phyloP scores from a whole-genome alignment of 1,140 invertebrate genomes.

The Drosophila nigromelanica region DNA sequence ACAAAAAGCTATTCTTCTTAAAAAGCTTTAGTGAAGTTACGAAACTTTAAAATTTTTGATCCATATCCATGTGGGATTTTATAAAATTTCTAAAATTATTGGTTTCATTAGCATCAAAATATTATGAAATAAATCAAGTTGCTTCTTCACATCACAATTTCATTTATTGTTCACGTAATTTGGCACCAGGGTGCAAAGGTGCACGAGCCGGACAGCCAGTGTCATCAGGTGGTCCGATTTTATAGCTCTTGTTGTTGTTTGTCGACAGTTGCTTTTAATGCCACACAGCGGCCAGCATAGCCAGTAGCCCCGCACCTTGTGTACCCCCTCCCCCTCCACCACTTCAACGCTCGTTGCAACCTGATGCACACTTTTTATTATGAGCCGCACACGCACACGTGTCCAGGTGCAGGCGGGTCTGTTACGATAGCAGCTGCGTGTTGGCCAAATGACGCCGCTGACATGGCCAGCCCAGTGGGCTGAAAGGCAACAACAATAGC shows the following conservation, averaged over 20 bases:
- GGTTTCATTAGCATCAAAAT: too few relatives aligned
- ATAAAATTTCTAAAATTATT: too few relatives aligned
- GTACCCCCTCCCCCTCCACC: background rate
- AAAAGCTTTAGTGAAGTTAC: too few relatives aligned
- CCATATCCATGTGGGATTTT: too few relatives aligned
- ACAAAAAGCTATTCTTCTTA: too few relatives aligned
- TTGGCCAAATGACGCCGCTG: constrained; percentile 30
- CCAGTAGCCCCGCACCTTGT: constrained; percentile 1
- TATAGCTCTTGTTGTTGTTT: constrained; percentile 56
- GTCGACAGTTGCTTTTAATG: constrained; percentile 81
- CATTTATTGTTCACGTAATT: background rate
- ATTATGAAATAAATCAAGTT: too few relatives aligned
- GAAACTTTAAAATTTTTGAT: too few relatives aligned
- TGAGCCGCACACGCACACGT: constrained; percentile 75
- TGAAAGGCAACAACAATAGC: constrained; percentile 1
- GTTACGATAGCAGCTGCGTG: constrained; percentile 38
- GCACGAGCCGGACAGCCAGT: constrained; percentile 1
- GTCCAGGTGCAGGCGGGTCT: constrained; percentile 26
- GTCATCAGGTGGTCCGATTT: constrained; percentile 35
- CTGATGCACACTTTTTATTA: constrained; percentile 79
- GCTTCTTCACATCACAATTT: background rate
- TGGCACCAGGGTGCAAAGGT: constrained; percentile 20
- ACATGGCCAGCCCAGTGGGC: constrained; percentile 28
- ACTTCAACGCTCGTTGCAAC: constrained; percentile 48
- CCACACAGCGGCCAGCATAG: constrained; percentile 41